Percentiles rank a stretch among this genome's conserved stretches.
phyloP scores from a whole-genome alignment of 2,113 vertebrate genomes.

The Pithys albifrons region DNA sequence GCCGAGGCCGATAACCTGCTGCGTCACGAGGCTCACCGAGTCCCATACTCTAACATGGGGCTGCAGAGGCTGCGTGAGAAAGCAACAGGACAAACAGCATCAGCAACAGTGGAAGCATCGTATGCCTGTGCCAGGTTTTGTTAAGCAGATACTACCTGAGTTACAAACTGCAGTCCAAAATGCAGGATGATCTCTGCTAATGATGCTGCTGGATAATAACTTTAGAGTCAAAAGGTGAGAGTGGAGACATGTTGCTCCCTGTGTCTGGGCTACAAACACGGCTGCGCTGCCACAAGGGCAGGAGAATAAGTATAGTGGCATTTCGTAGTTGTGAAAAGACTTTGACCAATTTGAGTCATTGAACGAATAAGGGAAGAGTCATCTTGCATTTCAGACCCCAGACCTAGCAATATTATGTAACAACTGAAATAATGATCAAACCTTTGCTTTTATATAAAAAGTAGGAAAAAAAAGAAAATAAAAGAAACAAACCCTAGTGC shows the following conservation, averaged over 20 bases:
- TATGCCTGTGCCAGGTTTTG: accelerated
- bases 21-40: slow-evolving; percentile 89
- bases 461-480: neutral
- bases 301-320: neutral
- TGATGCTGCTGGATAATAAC: neutral
- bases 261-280: accelerated
- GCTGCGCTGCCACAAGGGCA: accelerated
- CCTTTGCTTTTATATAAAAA: neutral
- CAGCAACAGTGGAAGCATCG: neutral
- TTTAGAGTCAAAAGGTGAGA: neutral
- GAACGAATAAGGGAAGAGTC: neutral
- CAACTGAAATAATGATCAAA: neutral
- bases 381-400: neutral
- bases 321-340: neutral
- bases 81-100: neutral
- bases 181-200: neutral
- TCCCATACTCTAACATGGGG: slow-evolving; percentile 97
- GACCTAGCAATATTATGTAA: neutral
- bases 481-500: neutral
- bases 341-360: neutral
- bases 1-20: slow-evolving; percentile 89
- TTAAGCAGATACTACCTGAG: neutral
- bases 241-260: neutral
- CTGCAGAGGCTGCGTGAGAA: slow-evolving; percentile 83
- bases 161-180: neutral